These are phyloP conservation scores for Hypotaenidia okinawae DNA, from an alignment of 2,797 vertebrate genomes.

Conservation along the genomic window DNA sequence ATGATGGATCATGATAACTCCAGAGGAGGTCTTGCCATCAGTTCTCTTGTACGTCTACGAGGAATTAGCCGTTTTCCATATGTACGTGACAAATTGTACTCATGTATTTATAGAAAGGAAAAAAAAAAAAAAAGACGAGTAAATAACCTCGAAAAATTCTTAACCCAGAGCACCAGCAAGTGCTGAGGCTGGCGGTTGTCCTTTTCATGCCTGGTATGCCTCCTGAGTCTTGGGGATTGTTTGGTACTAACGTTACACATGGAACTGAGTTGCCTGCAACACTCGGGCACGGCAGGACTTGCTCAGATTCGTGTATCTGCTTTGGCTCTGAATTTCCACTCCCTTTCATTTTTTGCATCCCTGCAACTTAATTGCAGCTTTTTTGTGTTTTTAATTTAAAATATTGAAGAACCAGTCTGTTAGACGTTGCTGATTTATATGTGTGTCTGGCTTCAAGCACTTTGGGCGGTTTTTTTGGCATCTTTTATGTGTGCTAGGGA, in stretches of 20 bases:
- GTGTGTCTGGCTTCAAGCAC: background rate
- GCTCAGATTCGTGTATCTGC: background rate
- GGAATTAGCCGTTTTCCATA: conserved; percentile 25
- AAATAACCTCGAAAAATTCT: conserved; percentile 42
- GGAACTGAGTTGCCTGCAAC: background rate
- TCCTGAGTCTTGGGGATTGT: background rate
- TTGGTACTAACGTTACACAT: background rate
- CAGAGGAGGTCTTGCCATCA: conserved; percentile 1
- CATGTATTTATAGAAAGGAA: background rate
- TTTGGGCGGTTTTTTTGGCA: background rate
- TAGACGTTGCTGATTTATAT: background rate
- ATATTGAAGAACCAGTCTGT: background rate
- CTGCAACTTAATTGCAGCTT: background rate
- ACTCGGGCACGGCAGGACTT: background rate
- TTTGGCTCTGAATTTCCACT: background rate
- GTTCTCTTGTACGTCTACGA: background rate
- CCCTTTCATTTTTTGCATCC: background rate
- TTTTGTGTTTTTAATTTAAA: conserved; percentile 18
- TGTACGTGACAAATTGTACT: background rate
- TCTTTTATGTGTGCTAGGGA: background rate
- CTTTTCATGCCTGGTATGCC: conserved; percentile 2
- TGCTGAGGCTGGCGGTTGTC: background rate
- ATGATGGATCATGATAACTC: conserved; percentile 34
- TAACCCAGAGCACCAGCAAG: background rate
- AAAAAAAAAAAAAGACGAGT: background rate